Percentiles rank a stretch among this genome's conserved stretches.
Conservation (phyloP, 2,113 vertebrate species). For the Chlamydotis undulata region DNA sequence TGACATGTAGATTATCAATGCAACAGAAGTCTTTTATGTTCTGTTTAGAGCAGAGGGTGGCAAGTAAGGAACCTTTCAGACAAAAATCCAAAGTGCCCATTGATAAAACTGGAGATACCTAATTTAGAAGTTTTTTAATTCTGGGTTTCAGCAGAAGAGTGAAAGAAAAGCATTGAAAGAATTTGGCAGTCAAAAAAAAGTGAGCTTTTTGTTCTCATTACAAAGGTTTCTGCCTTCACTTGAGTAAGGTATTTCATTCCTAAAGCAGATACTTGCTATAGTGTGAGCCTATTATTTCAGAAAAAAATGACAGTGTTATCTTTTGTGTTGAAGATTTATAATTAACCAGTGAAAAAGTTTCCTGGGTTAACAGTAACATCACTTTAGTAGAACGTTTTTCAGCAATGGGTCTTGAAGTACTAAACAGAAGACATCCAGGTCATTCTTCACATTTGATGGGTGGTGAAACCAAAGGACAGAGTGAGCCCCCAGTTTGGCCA, state of each 20-base stretch:
- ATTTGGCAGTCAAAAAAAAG: not conserved
- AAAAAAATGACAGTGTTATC: not conserved
- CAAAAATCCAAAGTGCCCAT: not conserved
- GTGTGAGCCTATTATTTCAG: not conserved
- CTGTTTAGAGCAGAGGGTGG: not conserved
- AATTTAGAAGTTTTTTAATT: not conserved
- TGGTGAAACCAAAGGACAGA: not conserved
- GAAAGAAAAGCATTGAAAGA: not conserved
- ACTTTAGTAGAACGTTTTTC: not conserved
- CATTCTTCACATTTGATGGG: not conserved
- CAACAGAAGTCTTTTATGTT: not conserved
- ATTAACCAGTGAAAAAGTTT: not conserved
- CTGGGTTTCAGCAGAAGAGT: not conserved
- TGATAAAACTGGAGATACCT: constrained; percentile 26
- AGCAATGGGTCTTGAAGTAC: not conserved
- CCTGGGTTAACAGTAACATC: not conserved
- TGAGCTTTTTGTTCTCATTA: not conserved
- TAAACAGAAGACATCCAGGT: not conserved
- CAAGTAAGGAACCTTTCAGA: not conserved
- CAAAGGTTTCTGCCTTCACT: constrained; percentile 13
- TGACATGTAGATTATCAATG: constrained; percentile 11
- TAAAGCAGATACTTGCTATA: not conserved
- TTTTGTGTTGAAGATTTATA: not conserved
- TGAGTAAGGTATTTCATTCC: constrained; percentile 30
- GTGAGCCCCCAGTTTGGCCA: not conserved